Percentiles rank a stretch among this genome's conserved stretches.
These are phyloP conservation scores for Agelas oroides DNA, from an alignment of 37 sponge, comb jelly and placozoan species.

Conservation along the genomic window DNA sequence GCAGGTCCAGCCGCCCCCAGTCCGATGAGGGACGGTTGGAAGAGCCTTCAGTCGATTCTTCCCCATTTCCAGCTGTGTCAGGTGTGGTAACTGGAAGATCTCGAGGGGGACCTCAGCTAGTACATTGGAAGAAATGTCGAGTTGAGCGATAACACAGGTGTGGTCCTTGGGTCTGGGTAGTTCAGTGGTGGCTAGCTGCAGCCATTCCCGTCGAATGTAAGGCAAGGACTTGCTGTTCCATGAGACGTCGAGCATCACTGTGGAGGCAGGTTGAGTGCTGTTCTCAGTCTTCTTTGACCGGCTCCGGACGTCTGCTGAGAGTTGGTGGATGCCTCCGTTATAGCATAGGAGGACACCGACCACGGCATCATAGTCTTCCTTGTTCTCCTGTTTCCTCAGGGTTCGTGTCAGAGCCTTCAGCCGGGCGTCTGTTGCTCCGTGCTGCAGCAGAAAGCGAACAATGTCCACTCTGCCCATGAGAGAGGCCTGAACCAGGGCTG, in stretches of 20 bases:
- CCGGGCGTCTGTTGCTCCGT: conserved; percentile 80
- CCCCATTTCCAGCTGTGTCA: conserved; percentile 68
- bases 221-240: conserved; percentile 73
- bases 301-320: background rate
- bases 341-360: conserved; percentile 78
- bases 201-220: conserved; percentile 58
- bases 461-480: conserved; percentile 47
- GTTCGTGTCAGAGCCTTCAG: conserved; percentile 76
- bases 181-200: conserved; percentile 44
- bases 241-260: background rate
- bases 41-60: conserved; percentile 60
- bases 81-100: conserved; percentile 68
- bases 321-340: conserved; percentile 39
- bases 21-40: conserved; percentile 23
- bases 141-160: conserved; percentile 45
- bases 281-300: conserved; percentile 17
- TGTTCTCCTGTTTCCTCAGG: no score
- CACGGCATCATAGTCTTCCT: conserved; percentile 9
- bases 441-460: conserved; percentile 65
- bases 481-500: conserved; percentile 79
- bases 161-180: conserved; percentile 8
- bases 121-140: conserved; percentile 73
- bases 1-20: conserved; percentile 72
- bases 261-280: background rate
- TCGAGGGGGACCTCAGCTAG: conserved; percentile 74